Conservation (phyloP, 2,888 invertebrate genomes). For the Limenitis camilla region DNA sequence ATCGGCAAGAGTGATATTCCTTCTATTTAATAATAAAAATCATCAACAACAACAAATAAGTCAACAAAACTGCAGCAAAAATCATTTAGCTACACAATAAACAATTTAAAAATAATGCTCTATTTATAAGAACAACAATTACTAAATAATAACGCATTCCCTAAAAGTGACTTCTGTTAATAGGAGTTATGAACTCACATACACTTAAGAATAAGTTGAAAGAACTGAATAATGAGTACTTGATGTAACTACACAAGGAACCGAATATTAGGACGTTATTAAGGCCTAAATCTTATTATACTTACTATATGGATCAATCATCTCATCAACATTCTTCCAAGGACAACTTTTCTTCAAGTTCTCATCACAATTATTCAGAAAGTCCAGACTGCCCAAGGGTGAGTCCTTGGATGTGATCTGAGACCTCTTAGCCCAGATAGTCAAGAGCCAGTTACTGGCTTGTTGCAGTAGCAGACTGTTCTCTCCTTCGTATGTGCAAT, state of each 20-base stretch:
- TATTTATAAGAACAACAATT: too few species aligned
- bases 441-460: conserved; percentile 88
- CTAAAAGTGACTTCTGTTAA: too few species aligned
- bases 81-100: too few species aligned
- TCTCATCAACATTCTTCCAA: conserved; percentile 60
- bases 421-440: conserved; percentile 67
- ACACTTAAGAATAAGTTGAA: neutral
- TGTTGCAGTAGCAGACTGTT: conserved; percentile 92
- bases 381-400: conserved; percentile 79
- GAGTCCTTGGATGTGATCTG: conserved; percentile 58
- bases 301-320: conserved; percentile 72
- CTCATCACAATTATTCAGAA: conserved; percentile 72
- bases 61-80: too few species aligned
- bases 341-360: conserved; percentile 73
- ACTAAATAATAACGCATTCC: too few species aligned
- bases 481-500: conserved; percentile 93
- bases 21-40: too few species aligned
- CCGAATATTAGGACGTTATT: neutral
- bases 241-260: too few species aligned
- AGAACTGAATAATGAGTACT: neutral
- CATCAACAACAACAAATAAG: too few species aligned
- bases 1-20: too few species aligned
- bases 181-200: neutral
- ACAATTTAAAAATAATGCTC: too few species aligned
- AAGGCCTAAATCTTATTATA: conserved; percentile 8